Evolutionary conservation across 2,888 invertebrate genomes (phyloP).

Genomic region (Bellardia bayeri): DNA sequence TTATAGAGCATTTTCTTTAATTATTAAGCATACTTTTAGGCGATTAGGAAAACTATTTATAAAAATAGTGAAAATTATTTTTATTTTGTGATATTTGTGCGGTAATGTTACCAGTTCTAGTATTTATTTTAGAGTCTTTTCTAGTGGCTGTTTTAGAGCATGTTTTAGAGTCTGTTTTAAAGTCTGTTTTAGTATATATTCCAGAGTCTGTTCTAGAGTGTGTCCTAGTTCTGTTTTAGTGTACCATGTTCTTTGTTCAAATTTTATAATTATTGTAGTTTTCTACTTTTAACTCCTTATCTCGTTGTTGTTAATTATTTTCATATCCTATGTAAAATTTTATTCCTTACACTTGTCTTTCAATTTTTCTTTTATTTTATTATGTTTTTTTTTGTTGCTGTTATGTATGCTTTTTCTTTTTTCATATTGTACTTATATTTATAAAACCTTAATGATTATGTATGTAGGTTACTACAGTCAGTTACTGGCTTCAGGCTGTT

Average conservation of each 20-base stretch:
- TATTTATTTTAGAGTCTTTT: too few species aligned
- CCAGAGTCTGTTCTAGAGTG: too few species aligned
- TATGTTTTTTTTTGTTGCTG: neutral
- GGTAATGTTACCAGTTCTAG: too few species aligned
- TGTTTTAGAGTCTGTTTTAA: too few species aligned
- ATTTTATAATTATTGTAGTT: neutral
- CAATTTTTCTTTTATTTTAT: neutral
- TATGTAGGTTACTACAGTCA: neutral
- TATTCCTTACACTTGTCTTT: neutral
- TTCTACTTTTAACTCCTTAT: neutral
- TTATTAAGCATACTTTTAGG: too few species aligned
- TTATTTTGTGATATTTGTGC: too few species aligned
- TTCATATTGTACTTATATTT: neutral
- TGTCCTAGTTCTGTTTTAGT: too few species aligned
- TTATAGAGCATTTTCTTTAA: too few species aligned
- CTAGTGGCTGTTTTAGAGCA: too few species aligned
- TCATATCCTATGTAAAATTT: neutral
- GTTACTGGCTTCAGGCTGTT: neutral
- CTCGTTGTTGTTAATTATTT: neutral
- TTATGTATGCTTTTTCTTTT: neutral
- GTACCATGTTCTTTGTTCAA: neutral
- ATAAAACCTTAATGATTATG: neutral
- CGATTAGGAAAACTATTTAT: too few species aligned
- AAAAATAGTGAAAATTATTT: too few species aligned
- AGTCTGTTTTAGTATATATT: too few species aligned